Base-by-base conservation (phyloP, 2,888 invertebrate genomes). In the Serrognathus titanus region DNA sequence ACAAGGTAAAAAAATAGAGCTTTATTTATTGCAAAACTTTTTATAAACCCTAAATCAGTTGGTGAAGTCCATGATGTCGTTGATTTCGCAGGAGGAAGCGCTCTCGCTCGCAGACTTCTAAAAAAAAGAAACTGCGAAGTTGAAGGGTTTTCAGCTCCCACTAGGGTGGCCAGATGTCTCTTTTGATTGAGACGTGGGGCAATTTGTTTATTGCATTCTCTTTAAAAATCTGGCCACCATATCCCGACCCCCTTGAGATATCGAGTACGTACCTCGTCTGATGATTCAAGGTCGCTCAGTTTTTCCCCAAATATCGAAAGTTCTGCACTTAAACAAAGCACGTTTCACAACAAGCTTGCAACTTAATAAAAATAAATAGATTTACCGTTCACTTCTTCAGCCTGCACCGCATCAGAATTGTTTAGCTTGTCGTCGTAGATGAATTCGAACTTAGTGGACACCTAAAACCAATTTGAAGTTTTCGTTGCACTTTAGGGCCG, bases 361-460 rank as follows among this genome's bases (percentile, higher is more conserved):
- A 40, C 11, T 13, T 11, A 2, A 43, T 16, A 10, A 13, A 11
- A 47, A 38, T 31, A 20, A 31, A 6, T 6, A 20, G 24, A 50
- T 38, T 53, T 50, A 58, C 59, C 56, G 35, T 37, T 53, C 10
- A 46, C 16, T 31, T 13, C 45, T 8, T 16, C 10, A 1, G 12
- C 20, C 9, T 10, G 40, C 10, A 40, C 40, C 11, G 2, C 43
- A 20, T 16, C 12, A 31, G 37, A 12, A 12, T 2, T 20, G 36
- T 35, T 31, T 6, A 46, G 8, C 47, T 52, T 55, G 10, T 55
- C 57, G 40, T 63, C 63, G 40, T 62, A 53, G 36, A 54, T 54
- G 37, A 66, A 55, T 49, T 66, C 63, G 53, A 60, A 66, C 45
- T 58, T 63, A 5, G 63, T 63, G 10, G 65, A 60, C 50, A 65